These are phyloP conservation scores for Zygogramma bicolorata DNA, from an alignment of 2,888 invertebrate genomes.

Conservation along the genomic window DNA sequence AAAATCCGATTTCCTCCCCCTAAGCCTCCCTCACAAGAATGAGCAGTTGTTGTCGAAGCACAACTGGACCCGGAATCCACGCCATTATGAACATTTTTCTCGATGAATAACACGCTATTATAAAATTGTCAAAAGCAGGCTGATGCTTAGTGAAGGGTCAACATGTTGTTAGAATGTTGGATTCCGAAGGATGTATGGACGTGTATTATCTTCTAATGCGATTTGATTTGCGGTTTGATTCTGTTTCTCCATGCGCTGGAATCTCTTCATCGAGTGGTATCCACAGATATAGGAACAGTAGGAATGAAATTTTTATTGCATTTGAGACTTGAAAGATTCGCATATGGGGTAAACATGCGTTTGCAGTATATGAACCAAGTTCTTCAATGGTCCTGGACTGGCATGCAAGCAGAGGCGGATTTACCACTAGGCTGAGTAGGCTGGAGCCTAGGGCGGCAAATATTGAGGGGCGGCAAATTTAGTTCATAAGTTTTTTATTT, in stretches of 20 bases:
- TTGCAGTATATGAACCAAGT: too few species aligned
- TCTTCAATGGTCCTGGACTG: too few species aligned
- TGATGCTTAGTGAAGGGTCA: slow-evolving; percentile 31
- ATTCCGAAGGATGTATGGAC: background rate
- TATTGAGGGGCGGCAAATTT: too few species aligned
- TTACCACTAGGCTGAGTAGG: too few species aligned
- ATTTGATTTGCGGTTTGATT: slow-evolving; percentile 9
- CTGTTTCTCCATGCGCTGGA: background rate
- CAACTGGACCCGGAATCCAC: slow-evolving; percentile 45
- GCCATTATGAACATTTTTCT: slow-evolving; percentile 45
- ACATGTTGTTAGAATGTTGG: slow-evolving; percentile 7
- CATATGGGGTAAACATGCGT: too few species aligned
- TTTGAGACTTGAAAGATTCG: too few species aligned
- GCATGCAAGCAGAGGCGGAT: too few species aligned
- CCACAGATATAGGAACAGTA: too few species aligned
- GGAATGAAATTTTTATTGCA: too few species aligned
- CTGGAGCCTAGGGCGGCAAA: too few species aligned
- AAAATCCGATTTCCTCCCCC: slow-evolving; percentile 67
- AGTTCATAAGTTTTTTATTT: too few species aligned
- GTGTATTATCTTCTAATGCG: background rate
- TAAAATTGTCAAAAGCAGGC: slow-evolving; percentile 46
- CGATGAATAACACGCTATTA: slow-evolving; percentile 46
- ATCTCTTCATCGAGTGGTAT: too few species aligned
- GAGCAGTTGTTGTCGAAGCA: slow-evolving; percentile 50
- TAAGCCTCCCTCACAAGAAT: slow-evolving; percentile 63